A percentile compares a stretch with the other conserved stretches of the same genome.
Evolutionary conservation across 2,113 vertebrate species (phyloP).

Genomic region (Ammospiza nelsoni): DNA sequence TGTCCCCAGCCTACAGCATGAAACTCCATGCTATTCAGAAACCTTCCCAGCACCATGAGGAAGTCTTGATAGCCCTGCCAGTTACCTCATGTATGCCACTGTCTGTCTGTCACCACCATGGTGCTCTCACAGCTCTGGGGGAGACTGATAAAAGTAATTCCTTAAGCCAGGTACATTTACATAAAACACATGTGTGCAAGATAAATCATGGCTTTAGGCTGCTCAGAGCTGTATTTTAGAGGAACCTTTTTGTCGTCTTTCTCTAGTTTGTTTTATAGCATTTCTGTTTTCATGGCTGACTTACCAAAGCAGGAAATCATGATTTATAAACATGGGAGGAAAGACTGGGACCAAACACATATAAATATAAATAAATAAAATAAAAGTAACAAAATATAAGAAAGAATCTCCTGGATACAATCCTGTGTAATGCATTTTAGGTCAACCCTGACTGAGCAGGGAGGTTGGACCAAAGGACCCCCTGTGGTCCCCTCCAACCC

Average conservation of each 20-base stretch:
- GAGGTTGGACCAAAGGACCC: neutral
- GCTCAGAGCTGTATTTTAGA: neutral
- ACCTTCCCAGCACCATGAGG: neutral
- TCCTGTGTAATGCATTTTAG: neutral
- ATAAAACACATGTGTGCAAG: neutral
- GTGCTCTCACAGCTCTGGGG: neutral
- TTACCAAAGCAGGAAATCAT: neutral
- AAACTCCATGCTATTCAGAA: neutral
- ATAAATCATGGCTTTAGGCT: neutral
- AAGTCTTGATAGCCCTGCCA: neutral
- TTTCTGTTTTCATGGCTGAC: neutral
- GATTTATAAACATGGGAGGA: neutral
- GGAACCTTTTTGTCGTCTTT: neutral
- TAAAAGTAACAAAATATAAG: neutral
- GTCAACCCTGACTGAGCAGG: neutral
- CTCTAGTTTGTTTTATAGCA: neutral
- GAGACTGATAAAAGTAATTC: neutral
- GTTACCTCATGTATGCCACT: neutral
- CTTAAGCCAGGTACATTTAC: neutral
- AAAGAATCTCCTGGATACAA: neutral
- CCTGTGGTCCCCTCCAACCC: neutral
- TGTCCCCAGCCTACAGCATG: neutral
- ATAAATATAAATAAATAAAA: neutral
- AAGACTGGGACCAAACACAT: neutral
- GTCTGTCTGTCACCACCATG: accelerated